Conservation (phyloP, 2,888 invertebrate genomes). For the Linnaemya vulpina region DNA sequence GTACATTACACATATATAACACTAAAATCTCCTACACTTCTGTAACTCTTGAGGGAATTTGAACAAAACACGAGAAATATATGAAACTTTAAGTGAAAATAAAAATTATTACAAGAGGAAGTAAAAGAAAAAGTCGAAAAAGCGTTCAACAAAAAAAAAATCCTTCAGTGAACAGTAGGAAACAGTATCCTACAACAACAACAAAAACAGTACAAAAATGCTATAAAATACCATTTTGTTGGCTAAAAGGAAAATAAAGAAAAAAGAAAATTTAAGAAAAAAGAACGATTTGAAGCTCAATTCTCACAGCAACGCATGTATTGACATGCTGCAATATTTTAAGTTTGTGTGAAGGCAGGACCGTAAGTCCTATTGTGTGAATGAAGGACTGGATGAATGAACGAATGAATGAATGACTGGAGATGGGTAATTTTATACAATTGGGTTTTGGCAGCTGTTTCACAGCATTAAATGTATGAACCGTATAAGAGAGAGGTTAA, state of each 20-base stretch:
- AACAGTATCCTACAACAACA: not conserved
- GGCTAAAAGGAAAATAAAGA: too few relatives aligned
- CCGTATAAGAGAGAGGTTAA: slow-evolving; percentile 56
- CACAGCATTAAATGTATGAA: slow-evolving; percentile 24
- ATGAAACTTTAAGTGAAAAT: slow-evolving; percentile 10
- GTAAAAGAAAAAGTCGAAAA: not conserved
- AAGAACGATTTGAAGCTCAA: slow-evolving; percentile 33
- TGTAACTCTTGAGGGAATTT: slow-evolving; percentile 5
- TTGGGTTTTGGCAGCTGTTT: slow-evolving; percentile 61
- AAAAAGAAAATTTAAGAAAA: slow-evolving; percentile 28
- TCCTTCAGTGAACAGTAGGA: slow-evolving; percentile 35
- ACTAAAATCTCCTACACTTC: not conserved
- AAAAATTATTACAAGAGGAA: slow-evolving; percentile 8
- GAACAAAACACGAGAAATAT: not conserved
- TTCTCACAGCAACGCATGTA: slow-evolving; percentile 2
- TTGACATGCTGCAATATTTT: slow-evolving; percentile 6
- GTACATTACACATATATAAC: too few relatives aligned
- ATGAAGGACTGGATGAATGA: slow-evolving; percentile 3
- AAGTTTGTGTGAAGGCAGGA: not conserved
- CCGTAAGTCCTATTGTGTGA: not conserved
- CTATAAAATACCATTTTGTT: slow-evolving; percentile 22
- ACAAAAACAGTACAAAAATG: not conserved
- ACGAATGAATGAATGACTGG: not conserved
- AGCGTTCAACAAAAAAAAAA: not conserved
- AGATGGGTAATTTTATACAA: slow-evolving; percentile 5